phyloP scores from a whole-genome alignment of 2,113 vertebrate species.

The Prionailurus bengalensis region DNA sequence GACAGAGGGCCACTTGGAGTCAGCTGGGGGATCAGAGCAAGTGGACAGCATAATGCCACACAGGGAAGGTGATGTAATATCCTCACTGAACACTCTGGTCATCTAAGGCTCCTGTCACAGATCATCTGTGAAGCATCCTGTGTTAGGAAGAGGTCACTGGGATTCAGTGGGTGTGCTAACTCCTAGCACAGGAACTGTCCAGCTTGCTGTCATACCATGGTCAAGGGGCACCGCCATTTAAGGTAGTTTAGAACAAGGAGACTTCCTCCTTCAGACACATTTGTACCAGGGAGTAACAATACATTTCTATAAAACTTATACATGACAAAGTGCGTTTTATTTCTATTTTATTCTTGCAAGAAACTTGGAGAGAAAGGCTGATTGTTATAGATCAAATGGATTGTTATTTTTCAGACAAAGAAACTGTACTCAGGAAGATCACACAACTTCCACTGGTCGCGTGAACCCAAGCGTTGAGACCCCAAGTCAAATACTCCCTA shows the following conservation, averaged over 20 bases:
- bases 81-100: background rate
- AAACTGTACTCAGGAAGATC: background rate
- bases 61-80: background rate
- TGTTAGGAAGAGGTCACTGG: background rate
- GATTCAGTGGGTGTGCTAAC: background rate
- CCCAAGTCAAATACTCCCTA: background rate
- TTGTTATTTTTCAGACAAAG: background rate
- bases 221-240: too few species aligned
- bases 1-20: background rate
- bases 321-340: background rate
- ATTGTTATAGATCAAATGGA: background rate
- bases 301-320: background rate
- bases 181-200: background rate
- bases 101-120: background rate
- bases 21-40: background rate
- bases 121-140: background rate
- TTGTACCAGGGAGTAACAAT: background rate
- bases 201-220: background rate
- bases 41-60: background rate
- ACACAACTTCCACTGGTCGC: background rate
- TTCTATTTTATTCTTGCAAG: constrained; percentile 23
- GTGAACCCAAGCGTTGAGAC: background rate
- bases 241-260: background rate
- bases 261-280: background rate
- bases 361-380: background rate